Evolutionary conservation across 1,140 invertebrate genomes (phyloP).

Genomic region (Lordiphosa mommai): DNA sequence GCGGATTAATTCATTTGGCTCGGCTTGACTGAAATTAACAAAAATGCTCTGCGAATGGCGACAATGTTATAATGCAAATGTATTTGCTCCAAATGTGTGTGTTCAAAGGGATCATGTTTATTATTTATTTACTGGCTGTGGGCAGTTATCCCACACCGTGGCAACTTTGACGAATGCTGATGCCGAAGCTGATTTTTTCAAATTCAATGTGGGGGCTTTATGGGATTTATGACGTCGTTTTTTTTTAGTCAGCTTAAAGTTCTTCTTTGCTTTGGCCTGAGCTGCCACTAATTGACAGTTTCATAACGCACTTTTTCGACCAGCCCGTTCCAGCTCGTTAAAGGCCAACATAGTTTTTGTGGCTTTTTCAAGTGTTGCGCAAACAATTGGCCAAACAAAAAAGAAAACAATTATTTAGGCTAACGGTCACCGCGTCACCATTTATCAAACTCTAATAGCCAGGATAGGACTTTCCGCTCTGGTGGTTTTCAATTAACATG

Average conservation of each 20-base stretch:
- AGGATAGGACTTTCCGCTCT: background rate
- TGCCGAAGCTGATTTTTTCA: slow-evolving; percentile 35
- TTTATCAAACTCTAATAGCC: slow-evolving; percentile 39
- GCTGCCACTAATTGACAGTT: slow-evolving; percentile 72
- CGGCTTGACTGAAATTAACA: slow-evolving; percentile 11
- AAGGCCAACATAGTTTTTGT: slow-evolving; percentile 30
- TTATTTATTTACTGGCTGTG: slow-evolving; percentile 72
- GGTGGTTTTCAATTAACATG: slow-evolving; percentile 60
- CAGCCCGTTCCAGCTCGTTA: slow-evolving; percentile 44
- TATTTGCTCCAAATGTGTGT: slow-evolving; percentile 54
- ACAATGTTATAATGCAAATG: slow-evolving; percentile 71
- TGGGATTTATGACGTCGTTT: slow-evolving; percentile 61
- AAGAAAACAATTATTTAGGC: slow-evolving; percentile 44
- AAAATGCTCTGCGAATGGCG: slow-evolving; percentile 13
- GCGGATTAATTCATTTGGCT: slow-evolving; percentile 12
- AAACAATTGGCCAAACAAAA: slow-evolving; percentile 50
- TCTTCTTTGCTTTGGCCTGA: slow-evolving; percentile 26
- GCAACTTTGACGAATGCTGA: slow-evolving; percentile 32
- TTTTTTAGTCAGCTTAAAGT: slow-evolving; percentile 39
- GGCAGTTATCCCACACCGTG: slow-evolving; percentile 47
- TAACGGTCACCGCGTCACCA: slow-evolving; percentile 25
- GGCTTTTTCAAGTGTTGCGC: slow-evolving; percentile 59
- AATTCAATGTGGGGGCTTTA: slow-evolving; percentile 10
- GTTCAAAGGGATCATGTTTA: slow-evolving; percentile 72
- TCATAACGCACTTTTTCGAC: slow-evolving; percentile 29